These are phyloP conservation scores for Eupsilia transversa DNA, from an alignment of 2,888 invertebrate species.

Conservation along the genomic window DNA sequence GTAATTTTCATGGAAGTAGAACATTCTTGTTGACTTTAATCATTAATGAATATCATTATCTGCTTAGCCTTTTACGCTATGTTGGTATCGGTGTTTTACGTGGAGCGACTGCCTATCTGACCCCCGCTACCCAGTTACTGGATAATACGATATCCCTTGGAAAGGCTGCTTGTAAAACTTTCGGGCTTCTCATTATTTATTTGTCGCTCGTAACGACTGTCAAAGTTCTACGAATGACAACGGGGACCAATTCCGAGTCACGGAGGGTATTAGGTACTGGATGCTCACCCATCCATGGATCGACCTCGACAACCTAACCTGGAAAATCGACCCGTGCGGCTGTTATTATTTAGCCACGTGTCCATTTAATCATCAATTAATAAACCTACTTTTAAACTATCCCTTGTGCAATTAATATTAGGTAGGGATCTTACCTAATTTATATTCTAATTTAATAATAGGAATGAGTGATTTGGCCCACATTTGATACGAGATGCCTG, in stretches of 20 bases:
- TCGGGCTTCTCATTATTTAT: not conserved
- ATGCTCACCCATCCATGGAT: not conserved
- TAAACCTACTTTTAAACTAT: not conserved
- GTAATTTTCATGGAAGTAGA: slow-evolving; percentile 23
- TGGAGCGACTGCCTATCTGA: not conserved
- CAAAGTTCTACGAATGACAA: not conserved
- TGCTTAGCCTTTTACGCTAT: not conserved
- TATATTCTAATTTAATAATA: slow-evolving; percentile 44
- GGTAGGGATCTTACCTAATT: slow-evolving; percentile 25
- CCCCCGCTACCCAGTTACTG: not conserved
- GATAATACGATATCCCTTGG: not conserved
- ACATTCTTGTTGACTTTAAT: slow-evolving; percentile 3
- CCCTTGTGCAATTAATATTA: not conserved
- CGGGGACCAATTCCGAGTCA: not conserved
- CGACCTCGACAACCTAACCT: not conserved
- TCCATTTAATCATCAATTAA: not conserved
- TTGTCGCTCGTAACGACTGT: not conserved
- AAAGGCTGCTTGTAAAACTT: not conserved
- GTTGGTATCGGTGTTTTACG: not conserved
- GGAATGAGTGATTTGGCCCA: slow-evolving; percentile 41
- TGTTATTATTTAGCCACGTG: not conserved
- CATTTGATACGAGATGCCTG: slow-evolving; percentile 28
- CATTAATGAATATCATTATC: not conserved
- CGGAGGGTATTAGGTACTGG: not conserved
- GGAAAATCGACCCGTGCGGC: not conserved